A percentile compares a stretch with the other conserved stretches of the same genome.
phyloP scores from a whole-genome alignment of 1,140 invertebrate species.

The Asbolus verrucosus region DNA sequence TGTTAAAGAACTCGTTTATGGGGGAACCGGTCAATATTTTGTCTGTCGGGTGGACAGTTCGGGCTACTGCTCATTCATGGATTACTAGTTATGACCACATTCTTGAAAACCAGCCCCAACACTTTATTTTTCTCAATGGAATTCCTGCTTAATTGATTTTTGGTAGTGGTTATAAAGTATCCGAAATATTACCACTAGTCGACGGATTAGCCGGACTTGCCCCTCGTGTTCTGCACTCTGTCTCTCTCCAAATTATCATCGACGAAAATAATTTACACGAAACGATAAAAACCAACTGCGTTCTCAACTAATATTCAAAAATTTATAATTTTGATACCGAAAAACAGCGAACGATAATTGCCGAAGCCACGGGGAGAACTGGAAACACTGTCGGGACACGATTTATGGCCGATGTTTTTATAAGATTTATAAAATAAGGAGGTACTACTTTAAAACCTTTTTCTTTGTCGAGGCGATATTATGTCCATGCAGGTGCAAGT shows the following conservation, averaged over 20 bases:
- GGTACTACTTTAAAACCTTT: too few species aligned
- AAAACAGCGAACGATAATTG: slow-evolving; percentile 21
- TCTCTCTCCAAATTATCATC: slow-evolving; percentile 3
- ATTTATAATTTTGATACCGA: slow-evolving; percentile 11
- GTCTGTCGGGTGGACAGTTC: slow-evolving; percentile 44
- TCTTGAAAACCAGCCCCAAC: slow-evolving; percentile 45
- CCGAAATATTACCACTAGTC: slow-evolving; percentile 19
- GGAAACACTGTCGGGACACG: background rate
- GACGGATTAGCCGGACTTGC: slow-evolving; percentile 20
- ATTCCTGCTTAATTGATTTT: slow-evolving; percentile 37
- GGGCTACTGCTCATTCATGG: slow-evolving; percentile 52
- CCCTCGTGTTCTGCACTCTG: background rate
- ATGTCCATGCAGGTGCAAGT: too few species aligned
- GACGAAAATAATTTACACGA: slow-evolving; percentile 21
- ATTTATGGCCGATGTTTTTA: too few species aligned
- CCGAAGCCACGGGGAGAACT: background rate
- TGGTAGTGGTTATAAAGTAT: slow-evolving; percentile 20
- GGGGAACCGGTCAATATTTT: slow-evolving; percentile 50
- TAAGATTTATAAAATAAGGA: too few species aligned
- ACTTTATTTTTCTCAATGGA: slow-evolving; percentile 38
- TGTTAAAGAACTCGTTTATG: slow-evolving; percentile 52
- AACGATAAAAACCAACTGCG: background rate
- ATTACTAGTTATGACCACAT: slow-evolving; percentile 43
- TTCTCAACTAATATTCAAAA: background rate
- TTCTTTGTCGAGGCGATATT: too few species aligned